A percentile compares a stretch with the other conserved stretches of the same genome.
phyloP scores from a whole-genome alignment of 2,113 vertebrate genomes.

The Panthera tigris region DNA sequence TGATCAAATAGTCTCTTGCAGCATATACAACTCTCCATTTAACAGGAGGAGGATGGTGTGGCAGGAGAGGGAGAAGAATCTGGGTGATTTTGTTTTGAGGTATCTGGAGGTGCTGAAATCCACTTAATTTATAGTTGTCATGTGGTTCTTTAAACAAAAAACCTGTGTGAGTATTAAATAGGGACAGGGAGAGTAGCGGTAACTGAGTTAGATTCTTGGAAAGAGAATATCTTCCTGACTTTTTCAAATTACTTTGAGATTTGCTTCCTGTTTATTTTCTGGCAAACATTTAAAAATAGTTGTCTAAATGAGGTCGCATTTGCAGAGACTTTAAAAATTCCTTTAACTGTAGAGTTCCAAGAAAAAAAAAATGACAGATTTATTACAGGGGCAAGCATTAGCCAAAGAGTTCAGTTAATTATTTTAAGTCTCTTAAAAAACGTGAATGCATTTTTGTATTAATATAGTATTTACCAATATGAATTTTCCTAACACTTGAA shows the following conservation, averaged over 20 bases:
- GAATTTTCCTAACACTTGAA: not conserved
- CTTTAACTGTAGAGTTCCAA: conserved; percentile 51
- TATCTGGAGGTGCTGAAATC: conserved; percentile 20
- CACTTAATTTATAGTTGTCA: not conserved
- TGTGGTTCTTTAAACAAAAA: conserved; percentile 45
- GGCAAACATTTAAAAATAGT: conserved; percentile 71
- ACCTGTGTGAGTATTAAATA: not conserved
- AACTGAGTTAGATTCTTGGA: conserved; percentile 65
- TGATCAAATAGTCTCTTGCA: conserved; percentile 86
- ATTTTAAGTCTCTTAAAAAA: conserved; percentile 55
- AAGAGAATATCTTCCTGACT: conserved; percentile 53
- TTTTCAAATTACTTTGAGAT: conserved; percentile 70
- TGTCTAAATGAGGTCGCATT: conserved; percentile 57
- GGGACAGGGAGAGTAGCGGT: not conserved
- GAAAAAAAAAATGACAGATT: conserved; percentile 50
- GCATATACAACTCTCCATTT: conserved; percentile 82
- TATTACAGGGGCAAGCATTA: conserved; percentile 30
- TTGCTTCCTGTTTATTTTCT: conserved; percentile 71
- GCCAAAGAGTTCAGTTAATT: conserved; percentile 31
- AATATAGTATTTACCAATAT: not conserved
- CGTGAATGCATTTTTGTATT: conserved; percentile 9
- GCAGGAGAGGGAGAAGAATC: not conserved
- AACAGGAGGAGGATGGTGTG: conserved; percentile 67
- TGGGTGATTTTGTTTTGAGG: not conserved
- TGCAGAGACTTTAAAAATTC: conserved; percentile 47